phyloP scores from a whole-genome alignment of 2,888 invertebrate genomes.

The Morpho deidamia region DNA sequence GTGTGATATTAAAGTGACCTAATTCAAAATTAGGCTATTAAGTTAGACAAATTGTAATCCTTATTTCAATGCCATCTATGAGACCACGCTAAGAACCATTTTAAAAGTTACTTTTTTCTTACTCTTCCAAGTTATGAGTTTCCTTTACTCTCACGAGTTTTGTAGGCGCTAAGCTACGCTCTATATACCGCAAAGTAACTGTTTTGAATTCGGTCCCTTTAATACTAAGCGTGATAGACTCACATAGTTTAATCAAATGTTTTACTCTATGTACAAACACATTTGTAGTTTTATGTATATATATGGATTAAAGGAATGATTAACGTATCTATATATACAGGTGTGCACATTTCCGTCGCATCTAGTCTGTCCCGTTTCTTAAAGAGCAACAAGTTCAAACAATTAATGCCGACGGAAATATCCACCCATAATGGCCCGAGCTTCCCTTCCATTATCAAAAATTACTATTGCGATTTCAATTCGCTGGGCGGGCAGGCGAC shows the following conservation, averaged over 20 bases:
- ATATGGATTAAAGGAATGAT: conserved; percentile 31
- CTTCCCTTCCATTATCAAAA: conserved; percentile 69
- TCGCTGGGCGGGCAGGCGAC: conserved; percentile 51
- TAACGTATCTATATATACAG: conserved; percentile 54
- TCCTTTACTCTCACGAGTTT: too few relatives aligned
- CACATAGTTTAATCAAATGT: neutral
- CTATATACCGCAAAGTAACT: too few relatives aligned
- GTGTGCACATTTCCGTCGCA: conserved; percentile 51
- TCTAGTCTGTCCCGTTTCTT: conserved; percentile 50
- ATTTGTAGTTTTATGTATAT: conserved; percentile 57
- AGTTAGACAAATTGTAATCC: too few relatives aligned
- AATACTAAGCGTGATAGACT: neutral
- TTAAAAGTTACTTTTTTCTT: too few relatives aligned
- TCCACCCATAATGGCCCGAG: conserved; percentile 58
- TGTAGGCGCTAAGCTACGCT: too few relatives aligned
- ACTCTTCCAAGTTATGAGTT: too few relatives aligned
- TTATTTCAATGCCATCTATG: too few relatives aligned
- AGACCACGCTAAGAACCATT: too few relatives aligned
- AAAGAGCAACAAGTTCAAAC: conserved; percentile 49
- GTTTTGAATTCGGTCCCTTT: too few relatives aligned
- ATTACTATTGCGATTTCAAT: conserved; percentile 69
- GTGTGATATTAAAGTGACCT: too few relatives aligned
- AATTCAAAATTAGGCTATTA: too few relatives aligned
- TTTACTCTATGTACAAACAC: neutral
- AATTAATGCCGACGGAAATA: conserved; percentile 66